Base-by-base conservation (phyloP, 1,140 invertebrate species). In the Lucilia sericata region DNA sequence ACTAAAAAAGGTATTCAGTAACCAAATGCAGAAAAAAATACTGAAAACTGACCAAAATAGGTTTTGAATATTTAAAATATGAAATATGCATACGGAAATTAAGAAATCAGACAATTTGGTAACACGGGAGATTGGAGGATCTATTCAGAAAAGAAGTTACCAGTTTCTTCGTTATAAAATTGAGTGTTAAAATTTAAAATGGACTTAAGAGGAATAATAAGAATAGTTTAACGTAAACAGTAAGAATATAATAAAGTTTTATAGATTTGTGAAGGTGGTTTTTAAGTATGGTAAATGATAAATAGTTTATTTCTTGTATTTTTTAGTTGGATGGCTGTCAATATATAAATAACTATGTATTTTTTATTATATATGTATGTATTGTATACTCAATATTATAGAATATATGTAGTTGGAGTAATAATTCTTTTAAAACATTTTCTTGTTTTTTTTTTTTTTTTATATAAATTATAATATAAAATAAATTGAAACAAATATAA, bases 241-340 rank as follows among this genome's bases (percentile, higher is more conserved):
- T n/a, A 17, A 60, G 17, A 60, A 4, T 36, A 36, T 36, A 13
- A 60, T 13, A 60, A 60, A 17, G 7, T 14, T 60, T 4, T n/a
- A 60, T 60, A 17, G 14, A 60, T 60, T 60, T 60, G 55, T 60
- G 55, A 60, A 60, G 55, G 55, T 60, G 55, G 55, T 60, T 60
- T 30, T 30, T 60, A 60, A 60, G 55, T 60, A 14, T 60, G 14
- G 55, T 60, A 60, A 60, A 60, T 60, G 55, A 60, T 60, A 60
- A 60, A 60, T 60, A 60, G 55, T 60, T 60, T 60, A 60, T 60
- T 60, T 60, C n/a, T n/a, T 60, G 13, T 60, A 14, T 60, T 14
- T 17, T 60, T 60, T 60, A 60, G n/a, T 60, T 60, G 55, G 55
- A 60, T 60, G 55, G 55, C 55, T 60, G 55, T 60, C 55, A 60